Evolutionary conservation across 1,140 invertebrate genomes (phyloP), one percentile per base, ranked within the genome.

Genomic region (Argopecten irradians): DNA sequence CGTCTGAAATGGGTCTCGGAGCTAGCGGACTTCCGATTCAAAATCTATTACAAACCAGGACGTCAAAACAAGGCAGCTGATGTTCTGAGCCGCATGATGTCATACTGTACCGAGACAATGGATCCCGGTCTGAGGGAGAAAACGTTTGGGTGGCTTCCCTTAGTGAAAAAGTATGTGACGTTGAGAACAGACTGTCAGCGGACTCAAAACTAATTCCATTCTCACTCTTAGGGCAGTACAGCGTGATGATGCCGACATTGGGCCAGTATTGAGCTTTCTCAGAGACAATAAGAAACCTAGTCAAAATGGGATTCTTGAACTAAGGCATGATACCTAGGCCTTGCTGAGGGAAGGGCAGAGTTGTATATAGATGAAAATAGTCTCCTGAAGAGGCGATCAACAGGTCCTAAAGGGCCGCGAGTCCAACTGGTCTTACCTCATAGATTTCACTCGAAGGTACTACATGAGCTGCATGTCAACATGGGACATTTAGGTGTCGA

Each of bases 21-120:
- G 39, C 32, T 89, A 39, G n/a, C 88, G 16, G 87, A 90, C 46
- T 91, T 89, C 86, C 84, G 87, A 22, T 90, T 91, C 16, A 89
- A 88, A 32, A 41, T 89, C 33, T 28, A 86, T n/a, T 91, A 90
- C 71, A 87, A 86, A 34, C 87, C 87, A 11, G 90, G 89, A 34
- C 14, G 22, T 8, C 32, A 84, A 39, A 91, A 91, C 33, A 22
- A 14, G 11, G 88, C 41, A 28, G 90, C 88, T 1, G 90, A 89
- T 86, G 90, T 46, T 7, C 41, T 89, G 34, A 85, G 84, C 35
- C 41, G 90, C n/a, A 87, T 90, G 88, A n/a, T n/a, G n/a, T n/a
- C 36, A 8, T 13, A 8, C 5, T 39, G 36, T 39, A 8, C 36
- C 5, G 36, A 5, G 13, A 39, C 36, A 39, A 13, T n/a, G n/a